phyloP scores from a whole-genome alignment of 2,113 vertebrate genomes.

The Rattus rattus region DNA sequence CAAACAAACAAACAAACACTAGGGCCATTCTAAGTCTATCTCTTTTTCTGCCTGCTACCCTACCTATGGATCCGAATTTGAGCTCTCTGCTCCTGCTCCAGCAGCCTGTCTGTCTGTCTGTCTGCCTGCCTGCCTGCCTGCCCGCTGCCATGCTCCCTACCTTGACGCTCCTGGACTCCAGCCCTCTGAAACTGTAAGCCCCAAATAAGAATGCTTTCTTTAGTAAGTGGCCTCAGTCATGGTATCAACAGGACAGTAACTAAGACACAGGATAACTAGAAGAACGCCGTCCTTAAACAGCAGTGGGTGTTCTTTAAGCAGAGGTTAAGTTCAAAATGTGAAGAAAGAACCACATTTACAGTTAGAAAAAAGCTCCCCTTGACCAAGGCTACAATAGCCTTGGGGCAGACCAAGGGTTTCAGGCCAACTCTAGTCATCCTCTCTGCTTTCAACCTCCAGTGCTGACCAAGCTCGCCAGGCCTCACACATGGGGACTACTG shows the following conservation, averaged over 20 bases:
- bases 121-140: neutral
- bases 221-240: neutral
- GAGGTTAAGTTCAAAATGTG: neutral
- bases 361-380: neutral
- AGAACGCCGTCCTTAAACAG: neutral
- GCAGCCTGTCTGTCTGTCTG: neutral
- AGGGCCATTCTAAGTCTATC: neutral
- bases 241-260: neutral
- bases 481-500: neutral
- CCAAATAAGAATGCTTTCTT: neutral
- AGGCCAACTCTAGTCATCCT: neutral
- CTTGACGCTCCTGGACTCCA: neutral
- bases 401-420: neutral
- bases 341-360: neutral
- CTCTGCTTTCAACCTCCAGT: neutral
- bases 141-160: neutral
- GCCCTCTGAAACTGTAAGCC: neutral
- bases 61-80: neutral
- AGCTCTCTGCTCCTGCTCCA: neutral
- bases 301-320: neutral
- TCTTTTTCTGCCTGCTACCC: neutral
- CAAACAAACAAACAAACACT: neutral
- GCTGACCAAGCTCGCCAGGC: neutral
- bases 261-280: neutral
- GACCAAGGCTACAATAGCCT: neutral